Percentiles rank a stretch among this genome's conserved stretches.
Evolutionary conservation across 2,113 vertebrate species (phyloP).

Genomic region (Sinocyclocheilus rhinocerous): DNA sequence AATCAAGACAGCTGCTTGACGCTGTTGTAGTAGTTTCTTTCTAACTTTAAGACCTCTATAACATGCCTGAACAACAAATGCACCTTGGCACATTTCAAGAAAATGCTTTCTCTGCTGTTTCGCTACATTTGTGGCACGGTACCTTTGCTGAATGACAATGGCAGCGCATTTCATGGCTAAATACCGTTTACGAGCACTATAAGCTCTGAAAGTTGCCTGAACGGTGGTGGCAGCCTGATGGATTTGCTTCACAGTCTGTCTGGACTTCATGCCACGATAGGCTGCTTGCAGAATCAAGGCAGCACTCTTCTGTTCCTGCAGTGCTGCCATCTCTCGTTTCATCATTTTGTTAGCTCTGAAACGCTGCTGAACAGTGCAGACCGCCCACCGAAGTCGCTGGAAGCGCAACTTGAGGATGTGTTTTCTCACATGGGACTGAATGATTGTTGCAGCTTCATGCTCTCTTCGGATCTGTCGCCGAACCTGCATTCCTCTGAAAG

Average conservation of each 20-base stretch:
- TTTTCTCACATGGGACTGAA: conserved; percentile 84
- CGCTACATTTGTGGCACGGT: too few relatives aligned
- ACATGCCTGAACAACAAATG: too few relatives aligned
- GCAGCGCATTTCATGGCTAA: conserved; percentile 63
- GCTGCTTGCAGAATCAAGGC: conserved; percentile 77
- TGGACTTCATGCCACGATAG: conserved; percentile 76
- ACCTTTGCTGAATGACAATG: too few relatives aligned
- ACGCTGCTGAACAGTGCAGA: conserved; percentile 71
- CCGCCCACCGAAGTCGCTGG: conserved; percentile 69
- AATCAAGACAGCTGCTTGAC: too few relatives aligned
- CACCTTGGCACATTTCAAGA: too few relatives aligned
- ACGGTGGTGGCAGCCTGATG: conserved; percentile 73
- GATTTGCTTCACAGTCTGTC: conserved; percentile 59
- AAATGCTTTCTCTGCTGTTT: too few relatives aligned
- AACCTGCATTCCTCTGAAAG: conserved; percentile 75
- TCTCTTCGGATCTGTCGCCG: conserved; percentile 68
- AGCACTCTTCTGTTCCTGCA: conserved; percentile 68
- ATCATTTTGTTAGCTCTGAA: conserved; percentile 76
- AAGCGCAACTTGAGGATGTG: conserved; percentile 69
- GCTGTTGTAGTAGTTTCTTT: too few relatives aligned
- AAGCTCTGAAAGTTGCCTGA: conserved; percentile 76
- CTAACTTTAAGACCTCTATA: too few relatives aligned
- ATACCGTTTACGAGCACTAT: conserved; percentile 66
- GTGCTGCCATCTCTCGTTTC: conserved; percentile 61
- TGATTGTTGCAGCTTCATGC: conserved; percentile 70